Percentiles rank a stretch among this genome's conserved stretches.
These are phyloP conservation scores for Amphiprion percula DNA, from an alignment of 2,113 vertebrate species.

Conservation along the genomic window DNA sequence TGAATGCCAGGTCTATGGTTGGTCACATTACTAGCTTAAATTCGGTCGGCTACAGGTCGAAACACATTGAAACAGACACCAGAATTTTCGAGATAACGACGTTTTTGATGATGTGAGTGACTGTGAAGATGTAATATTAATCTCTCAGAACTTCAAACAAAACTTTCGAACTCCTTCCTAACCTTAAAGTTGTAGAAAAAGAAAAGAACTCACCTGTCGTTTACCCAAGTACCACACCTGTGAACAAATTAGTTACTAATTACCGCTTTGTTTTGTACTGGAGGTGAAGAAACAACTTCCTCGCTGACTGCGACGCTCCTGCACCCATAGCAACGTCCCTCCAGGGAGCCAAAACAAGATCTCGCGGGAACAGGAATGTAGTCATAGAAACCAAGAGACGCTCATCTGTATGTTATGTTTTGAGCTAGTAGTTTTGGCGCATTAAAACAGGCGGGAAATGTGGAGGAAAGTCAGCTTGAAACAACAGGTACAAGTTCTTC, in stretches of 20 bases:
- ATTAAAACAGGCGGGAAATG: too few relatives aligned
- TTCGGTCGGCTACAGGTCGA: not conserved
- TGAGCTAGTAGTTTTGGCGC: not conserved
- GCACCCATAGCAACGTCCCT: constrained; percentile 65
- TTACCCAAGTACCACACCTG: not conserved
- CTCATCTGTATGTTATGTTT: not conserved
- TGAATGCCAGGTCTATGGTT: too few relatives aligned
- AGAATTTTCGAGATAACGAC: not conserved
- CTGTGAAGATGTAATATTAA: not conserved
- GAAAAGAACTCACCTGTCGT: constrained; percentile 43
- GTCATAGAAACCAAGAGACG: not conserved
- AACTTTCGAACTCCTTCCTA: not conserved
- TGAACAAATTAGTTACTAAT: not conserved
- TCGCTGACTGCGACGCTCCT: constrained; percentile 1
- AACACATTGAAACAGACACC: not conserved
- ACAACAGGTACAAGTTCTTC: too few relatives aligned
- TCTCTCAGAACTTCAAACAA: not conserved
- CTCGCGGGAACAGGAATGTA: constrained; percentile 62
- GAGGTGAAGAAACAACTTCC: not conserved
- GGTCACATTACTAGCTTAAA: too few relatives aligned
- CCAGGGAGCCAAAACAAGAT: not conserved
- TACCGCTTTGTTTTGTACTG: not conserved
- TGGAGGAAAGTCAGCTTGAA: too few relatives aligned
- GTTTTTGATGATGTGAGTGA: not conserved
- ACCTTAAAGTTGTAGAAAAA: not conserved